phyloP scores from a whole-genome alignment of 2,797 vertebrate species.

The Onychomys leucogaster region DNA sequence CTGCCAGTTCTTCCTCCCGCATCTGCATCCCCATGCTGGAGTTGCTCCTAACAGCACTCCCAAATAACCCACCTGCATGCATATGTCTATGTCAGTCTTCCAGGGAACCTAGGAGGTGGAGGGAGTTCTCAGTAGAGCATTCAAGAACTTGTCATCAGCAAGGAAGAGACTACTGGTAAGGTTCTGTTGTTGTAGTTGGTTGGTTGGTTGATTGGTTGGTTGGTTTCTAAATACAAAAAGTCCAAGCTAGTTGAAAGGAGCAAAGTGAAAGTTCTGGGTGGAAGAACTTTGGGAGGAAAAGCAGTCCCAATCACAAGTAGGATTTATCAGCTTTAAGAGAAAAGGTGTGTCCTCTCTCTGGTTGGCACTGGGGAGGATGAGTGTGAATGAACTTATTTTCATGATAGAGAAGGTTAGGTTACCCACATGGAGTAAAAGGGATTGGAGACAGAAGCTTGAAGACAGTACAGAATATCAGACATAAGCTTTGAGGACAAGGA shows the following conservation, averaged over 20 bases:
- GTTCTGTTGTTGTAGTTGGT: not conserved
- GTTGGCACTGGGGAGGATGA: not conserved
- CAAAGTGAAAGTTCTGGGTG: not conserved
- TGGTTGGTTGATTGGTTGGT: not conserved
- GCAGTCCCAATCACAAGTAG: not conserved
- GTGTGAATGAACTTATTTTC: conserved; percentile 29
- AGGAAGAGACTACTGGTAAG: conserved; percentile 23
- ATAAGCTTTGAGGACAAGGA: not conserved
- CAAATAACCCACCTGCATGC: not conserved
- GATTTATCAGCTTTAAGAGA: not conserved
- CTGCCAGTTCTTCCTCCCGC: not conserved
- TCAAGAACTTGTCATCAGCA: conserved; percentile 30
- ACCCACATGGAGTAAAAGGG: not conserved
- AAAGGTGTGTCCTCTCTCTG: not conserved
- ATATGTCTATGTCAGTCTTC: not conserved
- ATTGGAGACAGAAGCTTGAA: not conserved
- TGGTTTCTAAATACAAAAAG: not conserved
- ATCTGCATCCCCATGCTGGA: not conserved
- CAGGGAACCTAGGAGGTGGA: not conserved
- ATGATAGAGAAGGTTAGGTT: conserved; percentile 16
- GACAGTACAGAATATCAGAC: not conserved
- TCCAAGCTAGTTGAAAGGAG: not conserved
- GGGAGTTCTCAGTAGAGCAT: not conserved
- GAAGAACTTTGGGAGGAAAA: not conserved
- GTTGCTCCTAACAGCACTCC: not conserved